Percentiles rank a stretch among this genome's conserved stretches.
These are phyloP conservation scores for Sclerodermus sp. DNA, from an alignment of 2,888 invertebrate genomes.

Conservation along the genomic window DNA sequence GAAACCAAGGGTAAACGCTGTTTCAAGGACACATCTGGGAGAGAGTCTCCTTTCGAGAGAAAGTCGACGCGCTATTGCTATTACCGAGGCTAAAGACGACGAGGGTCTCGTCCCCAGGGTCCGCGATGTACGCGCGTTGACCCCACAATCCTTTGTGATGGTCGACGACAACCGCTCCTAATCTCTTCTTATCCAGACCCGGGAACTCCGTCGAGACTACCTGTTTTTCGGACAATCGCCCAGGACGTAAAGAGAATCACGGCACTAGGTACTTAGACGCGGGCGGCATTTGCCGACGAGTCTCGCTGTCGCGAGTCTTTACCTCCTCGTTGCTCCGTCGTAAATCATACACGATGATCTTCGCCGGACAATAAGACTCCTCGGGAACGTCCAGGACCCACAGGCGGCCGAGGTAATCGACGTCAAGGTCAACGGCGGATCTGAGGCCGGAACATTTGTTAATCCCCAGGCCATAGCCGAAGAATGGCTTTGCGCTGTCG, in stretches of 20 bases:
- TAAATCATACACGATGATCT: conserved; percentile 56
- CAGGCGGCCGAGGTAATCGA: conserved; percentile 54
- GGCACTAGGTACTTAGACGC: too few species aligned
- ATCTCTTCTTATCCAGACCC: conserved; percentile 33
- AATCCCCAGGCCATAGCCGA: too few species aligned
- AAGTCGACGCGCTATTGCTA: not conserved
- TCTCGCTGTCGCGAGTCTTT: too few species aligned
- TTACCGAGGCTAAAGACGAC: conserved; percentile 34
- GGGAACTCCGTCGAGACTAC: conserved; percentile 18
- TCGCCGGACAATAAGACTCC: conserved; percentile 45
- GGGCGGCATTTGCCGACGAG: too few species aligned
- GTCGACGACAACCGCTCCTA: conserved; percentile 51
- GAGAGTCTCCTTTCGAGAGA: conserved; percentile 4
- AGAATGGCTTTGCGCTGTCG: not conserved
- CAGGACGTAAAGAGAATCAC: too few species aligned
- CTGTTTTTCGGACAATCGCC: conserved; percentile 14
- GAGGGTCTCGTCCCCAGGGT: conserved; percentile 43
- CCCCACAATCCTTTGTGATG: conserved; percentile 31
- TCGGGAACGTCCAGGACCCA: conserved; percentile 59
- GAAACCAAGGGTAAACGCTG: too few species aligned
- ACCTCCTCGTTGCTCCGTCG: conserved; percentile 39
- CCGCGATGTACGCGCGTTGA: conserved; percentile 52
- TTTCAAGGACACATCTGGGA: too few species aligned
- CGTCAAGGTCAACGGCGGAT: conserved; percentile 52
- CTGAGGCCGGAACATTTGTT: conserved; percentile 30